Conservation (phyloP, 2,113 vertebrate genomes). For the Chrysochloris asiatica region DNA sequence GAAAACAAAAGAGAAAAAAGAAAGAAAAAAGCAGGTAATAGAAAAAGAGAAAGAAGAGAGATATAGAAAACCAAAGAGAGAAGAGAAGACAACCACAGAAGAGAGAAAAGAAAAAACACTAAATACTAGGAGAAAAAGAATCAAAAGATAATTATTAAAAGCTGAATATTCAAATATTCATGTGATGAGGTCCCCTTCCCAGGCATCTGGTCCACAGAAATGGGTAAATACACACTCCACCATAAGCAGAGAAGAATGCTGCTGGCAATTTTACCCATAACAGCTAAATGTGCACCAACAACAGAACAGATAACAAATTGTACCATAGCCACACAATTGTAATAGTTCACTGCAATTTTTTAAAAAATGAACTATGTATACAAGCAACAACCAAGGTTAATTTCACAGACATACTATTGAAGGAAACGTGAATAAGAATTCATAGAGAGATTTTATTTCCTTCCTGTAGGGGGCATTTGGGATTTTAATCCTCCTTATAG, state of each 20-base stretch:
- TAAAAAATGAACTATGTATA: background rate
- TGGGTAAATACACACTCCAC: background rate
- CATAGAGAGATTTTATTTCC: constrained; percentile 17
- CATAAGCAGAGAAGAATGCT: background rate
- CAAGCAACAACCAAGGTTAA: background rate
- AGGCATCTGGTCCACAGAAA: too few relatives aligned
- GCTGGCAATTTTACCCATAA: background rate
- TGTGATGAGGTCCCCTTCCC: background rate
- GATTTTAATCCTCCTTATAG: background rate
- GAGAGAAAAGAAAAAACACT: too few relatives aligned
- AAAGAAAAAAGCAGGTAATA: too few relatives aligned
- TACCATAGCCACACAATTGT: background rate
- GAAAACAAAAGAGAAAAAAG: too few relatives aligned
- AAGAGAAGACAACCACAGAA: too few relatives aligned
- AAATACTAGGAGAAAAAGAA: too few relatives aligned
- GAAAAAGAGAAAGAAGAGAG: too few relatives aligned
- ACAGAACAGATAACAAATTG: too few relatives aligned
- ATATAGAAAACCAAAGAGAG: too few relatives aligned
- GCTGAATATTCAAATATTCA: too few relatives aligned
- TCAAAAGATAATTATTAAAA: background rate
- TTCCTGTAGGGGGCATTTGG: constrained; percentile 44
- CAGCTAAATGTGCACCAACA: background rate
- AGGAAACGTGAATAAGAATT: background rate
- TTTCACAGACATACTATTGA: constrained; percentile 17
- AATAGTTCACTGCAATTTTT: background rate